These are phyloP conservation scores for Polietes domitor DNA, from an alignment of 2,888 invertebrate genomes.

Conservation along the genomic window DNA sequence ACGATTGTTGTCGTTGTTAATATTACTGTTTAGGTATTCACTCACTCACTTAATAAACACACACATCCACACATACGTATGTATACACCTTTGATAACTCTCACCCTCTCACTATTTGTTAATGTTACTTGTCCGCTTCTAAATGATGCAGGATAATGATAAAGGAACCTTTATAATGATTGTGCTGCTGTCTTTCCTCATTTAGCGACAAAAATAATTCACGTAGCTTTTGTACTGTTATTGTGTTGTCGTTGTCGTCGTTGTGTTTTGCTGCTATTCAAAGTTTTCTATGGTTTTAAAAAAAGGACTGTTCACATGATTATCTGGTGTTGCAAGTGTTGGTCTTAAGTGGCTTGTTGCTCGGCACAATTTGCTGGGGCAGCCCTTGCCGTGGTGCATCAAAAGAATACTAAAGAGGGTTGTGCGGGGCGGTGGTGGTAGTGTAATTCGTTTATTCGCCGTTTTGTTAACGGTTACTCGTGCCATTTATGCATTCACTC, in stretches of 20 bases:
- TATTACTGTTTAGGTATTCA: slow-evolving; percentile 27
- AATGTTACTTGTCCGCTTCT: neutral
- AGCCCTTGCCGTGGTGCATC: neutral
- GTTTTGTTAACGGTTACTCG: slow-evolving; percentile 30
- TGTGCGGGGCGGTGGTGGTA: neutral
- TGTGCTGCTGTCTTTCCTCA: slow-evolving; percentile 59
- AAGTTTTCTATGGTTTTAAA: slow-evolving; percentile 45
- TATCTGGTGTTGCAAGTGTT: slow-evolving; percentile 50
- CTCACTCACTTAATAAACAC: slow-evolving; percentile 18
- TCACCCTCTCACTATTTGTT: neutral
- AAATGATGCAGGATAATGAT: neutral
- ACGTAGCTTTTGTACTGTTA: neutral
- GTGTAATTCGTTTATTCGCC: slow-evolving; percentile 42
- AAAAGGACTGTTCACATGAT: slow-evolving; percentile 54
- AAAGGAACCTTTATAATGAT: slow-evolving; percentile 55
- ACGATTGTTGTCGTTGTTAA: slow-evolving; percentile 10
- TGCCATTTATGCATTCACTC: slow-evolving; percentile 21
- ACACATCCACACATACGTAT: no score
- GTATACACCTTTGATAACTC: no score
- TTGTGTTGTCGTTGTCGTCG: neutral
- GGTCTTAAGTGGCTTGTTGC: slow-evolving; percentile 66
- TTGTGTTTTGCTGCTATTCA: slow-evolving; percentile 17
- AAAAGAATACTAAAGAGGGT: neutral
- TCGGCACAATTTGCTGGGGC: slow-evolving; percentile 31
- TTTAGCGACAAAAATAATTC: slow-evolving; percentile 51